These are phyloP conservation scores for Oenanthe oenanthe DNA, from an alignment of 2,113 vertebrate species.

Conservation along the genomic window DNA sequence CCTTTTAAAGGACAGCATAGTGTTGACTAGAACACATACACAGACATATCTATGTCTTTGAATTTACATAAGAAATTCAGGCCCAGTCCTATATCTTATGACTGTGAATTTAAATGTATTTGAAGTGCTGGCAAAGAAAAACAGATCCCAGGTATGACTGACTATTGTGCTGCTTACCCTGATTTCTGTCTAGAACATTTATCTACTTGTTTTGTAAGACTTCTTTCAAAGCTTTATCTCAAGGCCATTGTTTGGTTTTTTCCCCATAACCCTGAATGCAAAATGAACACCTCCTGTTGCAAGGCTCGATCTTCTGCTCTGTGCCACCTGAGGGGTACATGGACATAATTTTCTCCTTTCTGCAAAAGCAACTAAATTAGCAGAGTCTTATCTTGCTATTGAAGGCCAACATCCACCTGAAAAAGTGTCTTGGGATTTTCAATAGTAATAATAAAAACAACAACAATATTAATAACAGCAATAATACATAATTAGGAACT, in stretches of 20 bases:
- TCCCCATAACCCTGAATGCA: neutral
- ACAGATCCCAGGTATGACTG: neutral
- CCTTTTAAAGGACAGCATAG: neutral
- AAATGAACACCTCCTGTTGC: neutral
- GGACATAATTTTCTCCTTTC: neutral
- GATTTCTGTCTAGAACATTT: neutral
- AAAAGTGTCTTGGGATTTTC: neutral
- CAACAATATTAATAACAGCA: neutral
- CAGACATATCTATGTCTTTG: neutral
- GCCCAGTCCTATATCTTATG: neutral
- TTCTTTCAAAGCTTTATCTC: neutral
- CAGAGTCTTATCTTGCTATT: neutral
- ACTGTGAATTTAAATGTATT: neutral
- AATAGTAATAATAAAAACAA: neutral
- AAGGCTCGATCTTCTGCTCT: neutral
- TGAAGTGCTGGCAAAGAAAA: neutral
- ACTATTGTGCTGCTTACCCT: neutral
- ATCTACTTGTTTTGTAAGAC: neutral
- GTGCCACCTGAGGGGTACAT: neutral
- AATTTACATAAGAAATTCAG: neutral
- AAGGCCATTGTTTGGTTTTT: neutral
- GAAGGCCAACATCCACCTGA: neutral
- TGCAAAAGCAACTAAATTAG: neutral
- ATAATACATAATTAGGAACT: neutral
- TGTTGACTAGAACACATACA: neutral